A percentile compares a stretch with the other conserved stretches of the same genome.
phyloP scores from a whole-genome alignment of 2,113 vertebrate genomes.

The Phocoena sinus region DNA sequence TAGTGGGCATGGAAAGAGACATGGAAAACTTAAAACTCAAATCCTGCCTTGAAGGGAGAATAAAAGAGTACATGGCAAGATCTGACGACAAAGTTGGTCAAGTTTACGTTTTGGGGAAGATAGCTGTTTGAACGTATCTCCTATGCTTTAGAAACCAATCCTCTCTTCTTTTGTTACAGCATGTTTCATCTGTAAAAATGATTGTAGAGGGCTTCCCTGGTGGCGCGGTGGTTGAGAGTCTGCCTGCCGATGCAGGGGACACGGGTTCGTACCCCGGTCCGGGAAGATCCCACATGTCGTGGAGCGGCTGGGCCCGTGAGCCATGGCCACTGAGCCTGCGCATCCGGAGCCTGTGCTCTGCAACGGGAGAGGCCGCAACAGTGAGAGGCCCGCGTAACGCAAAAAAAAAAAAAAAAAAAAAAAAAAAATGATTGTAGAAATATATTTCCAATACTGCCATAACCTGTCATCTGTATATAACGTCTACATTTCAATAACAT shows the following conservation, averaged over 20 bases:
- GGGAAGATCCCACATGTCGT: no score
- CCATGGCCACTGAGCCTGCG: no score
- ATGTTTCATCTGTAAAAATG: conserved; percentile 25
- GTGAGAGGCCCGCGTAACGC: no score
- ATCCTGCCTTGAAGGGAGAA: not conserved
- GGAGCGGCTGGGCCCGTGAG: no score
- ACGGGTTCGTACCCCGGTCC: no score
- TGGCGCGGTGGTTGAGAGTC: no score
- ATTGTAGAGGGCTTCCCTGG: not conserved
- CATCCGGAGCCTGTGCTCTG: no score
- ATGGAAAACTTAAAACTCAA: not conserved
- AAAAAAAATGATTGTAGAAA: not conserved
- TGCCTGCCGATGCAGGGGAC: no score
- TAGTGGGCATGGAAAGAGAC: not conserved
- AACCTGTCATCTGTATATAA: not conserved
- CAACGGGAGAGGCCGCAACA: no score
- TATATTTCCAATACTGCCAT: not conserved
- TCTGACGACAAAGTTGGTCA: not conserved
- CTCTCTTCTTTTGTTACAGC: not conserved
- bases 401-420: not conserved
- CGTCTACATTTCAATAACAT: not conserved
- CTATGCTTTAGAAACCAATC: not conserved
- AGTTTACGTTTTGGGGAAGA: not conserved
- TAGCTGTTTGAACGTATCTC: not conserved
- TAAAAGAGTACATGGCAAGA: not conserved